phyloP scores from a whole-genome alignment of 2,113 vertebrate species.

The Heterocephalus glaber region DNA sequence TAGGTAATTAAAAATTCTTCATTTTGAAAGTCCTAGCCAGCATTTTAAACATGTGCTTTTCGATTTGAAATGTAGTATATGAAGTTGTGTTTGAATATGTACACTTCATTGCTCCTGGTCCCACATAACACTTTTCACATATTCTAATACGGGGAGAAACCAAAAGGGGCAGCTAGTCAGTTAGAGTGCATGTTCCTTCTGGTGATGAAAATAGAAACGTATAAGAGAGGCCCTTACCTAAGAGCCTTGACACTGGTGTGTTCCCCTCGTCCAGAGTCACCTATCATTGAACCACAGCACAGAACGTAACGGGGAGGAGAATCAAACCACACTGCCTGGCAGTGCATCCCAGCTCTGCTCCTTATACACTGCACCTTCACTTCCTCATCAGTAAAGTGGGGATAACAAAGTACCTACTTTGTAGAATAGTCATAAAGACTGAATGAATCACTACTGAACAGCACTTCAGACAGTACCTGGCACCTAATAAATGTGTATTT shows the following conservation, averaged over 20 bases:
- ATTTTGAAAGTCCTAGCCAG: background rate
- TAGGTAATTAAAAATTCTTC: conserved; percentile 84
- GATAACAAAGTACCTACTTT: background rate
- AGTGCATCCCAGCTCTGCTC: background rate
- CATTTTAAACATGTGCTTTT: background rate
- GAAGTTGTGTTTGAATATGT: background rate
- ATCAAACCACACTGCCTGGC: background rate
- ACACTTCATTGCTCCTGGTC: background rate
- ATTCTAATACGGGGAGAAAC: background rate
- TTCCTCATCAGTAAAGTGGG: background rate
- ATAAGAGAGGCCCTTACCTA: background rate
- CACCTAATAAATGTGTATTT: rapidly evolving
- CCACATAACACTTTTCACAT: background rate
- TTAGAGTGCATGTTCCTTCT: background rate
- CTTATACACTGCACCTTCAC: rapidly evolving
- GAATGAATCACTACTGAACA: background rate
- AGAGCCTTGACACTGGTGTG: background rate
- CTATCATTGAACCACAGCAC: background rate
- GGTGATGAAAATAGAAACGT: background rate
- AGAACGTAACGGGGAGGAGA: rapidly evolving
- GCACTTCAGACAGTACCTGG: background rate
- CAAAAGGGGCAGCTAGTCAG: background rate
- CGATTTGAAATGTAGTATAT: background rate
- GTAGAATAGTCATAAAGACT: rapidly evolving
- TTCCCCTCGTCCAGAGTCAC: background rate